Evolutionary conservation across 1,140 invertebrate genomes (phyloP).

Genomic region (Sminthurinus signatus): DNA sequence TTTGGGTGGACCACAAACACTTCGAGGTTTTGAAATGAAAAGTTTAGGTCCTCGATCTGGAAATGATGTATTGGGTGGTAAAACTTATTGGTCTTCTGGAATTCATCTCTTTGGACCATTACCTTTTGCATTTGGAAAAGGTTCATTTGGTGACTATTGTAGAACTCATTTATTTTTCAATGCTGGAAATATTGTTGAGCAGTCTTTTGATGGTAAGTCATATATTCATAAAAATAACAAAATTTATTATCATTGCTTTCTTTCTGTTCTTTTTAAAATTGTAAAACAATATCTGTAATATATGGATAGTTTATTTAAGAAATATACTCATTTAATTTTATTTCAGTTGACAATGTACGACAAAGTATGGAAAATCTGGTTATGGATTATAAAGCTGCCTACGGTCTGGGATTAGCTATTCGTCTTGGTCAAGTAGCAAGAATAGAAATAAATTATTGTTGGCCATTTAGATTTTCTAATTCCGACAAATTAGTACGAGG

Average conservation of each 20-base stretch:
- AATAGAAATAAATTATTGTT: constrained; percentile 78
- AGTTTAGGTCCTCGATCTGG: constrained; percentile 74
- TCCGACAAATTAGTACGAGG: constrained; percentile 54
- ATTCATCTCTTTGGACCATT: constrained; percentile 76
- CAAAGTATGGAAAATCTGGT: constrained; percentile 43
- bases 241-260: no score
- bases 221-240: no score
- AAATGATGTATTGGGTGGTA: constrained; percentile 60
- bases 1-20: constrained; percentile 73
- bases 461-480: constrained; percentile 54
- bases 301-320: background rate
- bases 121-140: constrained; percentile 68
- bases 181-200: constrained; percentile 65
- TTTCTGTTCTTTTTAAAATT: no score
- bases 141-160: constrained; percentile 70
- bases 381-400: constrained; percentile 51
- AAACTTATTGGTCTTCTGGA: constrained; percentile 70
- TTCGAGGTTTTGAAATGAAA: constrained; percentile 73
- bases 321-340: constrained; percentile 31
- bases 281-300: background rate
- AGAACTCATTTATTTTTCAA: constrained; percentile 77
- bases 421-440: constrained; percentile 67
- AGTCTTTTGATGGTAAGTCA: constrained; percentile 48
- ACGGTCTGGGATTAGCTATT: constrained; percentile 68
- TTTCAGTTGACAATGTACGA: constrained; percentile 43